Conservation (phyloP, 2,797 vertebrate species). For the Sebastes minor region DNA sequence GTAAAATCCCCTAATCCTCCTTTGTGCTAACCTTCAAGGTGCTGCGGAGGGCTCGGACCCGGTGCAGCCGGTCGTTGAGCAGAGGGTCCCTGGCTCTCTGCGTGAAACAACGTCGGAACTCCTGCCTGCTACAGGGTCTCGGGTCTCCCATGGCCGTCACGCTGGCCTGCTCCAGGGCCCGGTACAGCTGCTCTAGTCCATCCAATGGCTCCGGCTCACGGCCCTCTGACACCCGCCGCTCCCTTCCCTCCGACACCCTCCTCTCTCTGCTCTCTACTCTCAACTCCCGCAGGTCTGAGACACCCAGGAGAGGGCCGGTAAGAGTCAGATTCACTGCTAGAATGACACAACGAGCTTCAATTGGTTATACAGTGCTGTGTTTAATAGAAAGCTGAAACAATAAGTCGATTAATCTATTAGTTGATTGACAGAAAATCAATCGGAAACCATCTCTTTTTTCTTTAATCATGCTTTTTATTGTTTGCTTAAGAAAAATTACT, state of each 20-base stretch:
- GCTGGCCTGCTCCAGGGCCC: conserved; percentile 86
- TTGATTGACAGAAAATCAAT: no score
- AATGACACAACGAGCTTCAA: background rate
- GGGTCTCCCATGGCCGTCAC: conserved; percentile 88
- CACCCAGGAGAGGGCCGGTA: conserved; percentile 2
- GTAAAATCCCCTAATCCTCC: background rate
- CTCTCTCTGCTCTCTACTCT: conserved; percentile 76
- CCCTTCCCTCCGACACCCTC: conserved; percentile 75
- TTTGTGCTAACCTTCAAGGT: conserved; percentile 88
- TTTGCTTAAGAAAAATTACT: no score
- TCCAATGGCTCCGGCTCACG: conserved; percentile 75
- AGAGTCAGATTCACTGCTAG: conserved; percentile 17
- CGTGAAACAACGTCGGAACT: conserved; percentile 86
- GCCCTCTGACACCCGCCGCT: conserved; percentile 80
- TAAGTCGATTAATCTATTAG: no score
- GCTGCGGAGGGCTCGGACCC: conserved; percentile 89
- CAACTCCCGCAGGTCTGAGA: conserved; percentile 73
- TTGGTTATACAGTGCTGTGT: background rate
- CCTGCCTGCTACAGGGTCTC: conserved; percentile 87
- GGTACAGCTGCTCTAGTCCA: conserved; percentile 89
- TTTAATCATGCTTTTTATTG: no score
- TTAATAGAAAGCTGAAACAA: background rate
- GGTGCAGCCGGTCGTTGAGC: conserved; percentile 90
- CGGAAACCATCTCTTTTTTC: no score
- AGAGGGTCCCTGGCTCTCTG: conserved; percentile 87